A percentile compares a stretch with the other conserved stretches of the same genome.
phyloP scores from a whole-genome alignment of 1,140 invertebrate species.

The Anagrus nilaparvatae region DNA sequence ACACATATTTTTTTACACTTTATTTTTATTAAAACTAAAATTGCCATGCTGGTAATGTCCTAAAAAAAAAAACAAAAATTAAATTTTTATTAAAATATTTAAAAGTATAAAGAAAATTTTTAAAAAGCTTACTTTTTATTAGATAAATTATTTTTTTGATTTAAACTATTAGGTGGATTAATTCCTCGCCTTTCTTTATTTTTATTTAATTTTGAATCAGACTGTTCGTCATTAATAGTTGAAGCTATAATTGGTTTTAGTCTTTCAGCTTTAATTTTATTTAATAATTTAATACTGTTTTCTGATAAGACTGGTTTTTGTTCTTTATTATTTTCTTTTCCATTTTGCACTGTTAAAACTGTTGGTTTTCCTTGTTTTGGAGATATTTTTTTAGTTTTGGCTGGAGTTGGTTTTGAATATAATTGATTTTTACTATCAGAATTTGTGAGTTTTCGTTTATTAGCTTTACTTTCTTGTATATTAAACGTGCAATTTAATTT shows the following conservation, averaged over 20 bases:
- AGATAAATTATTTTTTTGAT: too few relatives aligned
- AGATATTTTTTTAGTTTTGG: constrained; percentile 25
- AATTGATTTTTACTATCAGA: constrained; percentile 28
- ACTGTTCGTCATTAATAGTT: constrained; percentile 11
- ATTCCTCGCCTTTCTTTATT: constrained; percentile 29
- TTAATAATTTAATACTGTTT: constrained; percentile 35
- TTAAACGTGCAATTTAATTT: constrained; percentile 30
- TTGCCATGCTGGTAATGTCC: too few relatives aligned
- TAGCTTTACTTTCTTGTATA: constrained; percentile 22
- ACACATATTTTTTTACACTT: too few relatives aligned
- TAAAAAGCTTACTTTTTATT: too few relatives aligned
- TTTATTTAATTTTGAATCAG: constrained; percentile 21
- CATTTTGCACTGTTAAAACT: constrained; percentile 13
- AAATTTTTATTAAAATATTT: too few relatives aligned
- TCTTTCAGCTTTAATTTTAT: constrained; percentile 31
- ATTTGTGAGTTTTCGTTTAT: constrained; percentile 32
- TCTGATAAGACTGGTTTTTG: constrained; percentile 28
- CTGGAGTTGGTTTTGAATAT: constrained; percentile 20
- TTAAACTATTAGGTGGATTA: too few relatives aligned
- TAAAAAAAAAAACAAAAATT: too few relatives aligned
- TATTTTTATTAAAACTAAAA: too few relatives aligned
- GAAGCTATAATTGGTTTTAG: constrained; percentile 15
- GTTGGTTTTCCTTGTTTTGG: constrained; percentile 17
- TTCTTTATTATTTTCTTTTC: constrained; percentile 34
- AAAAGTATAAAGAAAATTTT: too few relatives aligned